Conservation (phyloP, 1,140 invertebrate species). For the Teleopsis dalmanni region DNA sequence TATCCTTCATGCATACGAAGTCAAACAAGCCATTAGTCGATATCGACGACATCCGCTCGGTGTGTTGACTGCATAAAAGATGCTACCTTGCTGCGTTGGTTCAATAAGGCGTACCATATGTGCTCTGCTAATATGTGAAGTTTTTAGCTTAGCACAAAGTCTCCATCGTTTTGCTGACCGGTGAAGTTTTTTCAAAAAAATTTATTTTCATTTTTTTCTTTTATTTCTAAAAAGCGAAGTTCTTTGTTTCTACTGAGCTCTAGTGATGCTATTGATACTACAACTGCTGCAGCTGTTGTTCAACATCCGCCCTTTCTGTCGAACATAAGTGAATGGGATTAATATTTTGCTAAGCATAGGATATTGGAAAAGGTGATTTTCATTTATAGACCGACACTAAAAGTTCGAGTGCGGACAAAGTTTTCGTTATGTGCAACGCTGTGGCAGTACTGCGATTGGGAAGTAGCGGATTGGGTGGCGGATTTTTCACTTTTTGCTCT, state of each 20-base stretch:
- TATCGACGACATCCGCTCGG: conserved; percentile 14
- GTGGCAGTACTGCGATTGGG: no score
- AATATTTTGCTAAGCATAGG: conserved; percentile 2
- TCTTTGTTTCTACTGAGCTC: conserved; percentile 3
- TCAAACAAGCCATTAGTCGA: conserved; percentile 12
- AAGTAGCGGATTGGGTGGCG: no score
- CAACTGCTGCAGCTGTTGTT: conserved; percentile 4
- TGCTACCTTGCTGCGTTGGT: neutral
- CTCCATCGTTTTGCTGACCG: conserved; percentile 14
- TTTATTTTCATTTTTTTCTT: neutral
- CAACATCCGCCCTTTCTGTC: neutral
- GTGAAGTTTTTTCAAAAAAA: conserved; percentile 8
- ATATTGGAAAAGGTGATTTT: conserved; percentile 4
- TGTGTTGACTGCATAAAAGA: neutral
- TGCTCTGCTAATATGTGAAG: conserved; percentile 14
- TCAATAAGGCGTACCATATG: conserved; percentile 11
- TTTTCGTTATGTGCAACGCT: no score
- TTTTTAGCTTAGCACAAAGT: conserved; percentile 12
- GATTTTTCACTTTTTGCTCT: no score
- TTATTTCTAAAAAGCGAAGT: neutral
- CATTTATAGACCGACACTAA: neutral
- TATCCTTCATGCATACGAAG: neutral
- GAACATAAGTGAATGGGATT: neutral
- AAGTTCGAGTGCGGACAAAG: no score
- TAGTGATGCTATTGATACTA: neutral